Conservation (phyloP, 2,113 vertebrate genomes). For the Leucoraja erinaceus region DNA sequence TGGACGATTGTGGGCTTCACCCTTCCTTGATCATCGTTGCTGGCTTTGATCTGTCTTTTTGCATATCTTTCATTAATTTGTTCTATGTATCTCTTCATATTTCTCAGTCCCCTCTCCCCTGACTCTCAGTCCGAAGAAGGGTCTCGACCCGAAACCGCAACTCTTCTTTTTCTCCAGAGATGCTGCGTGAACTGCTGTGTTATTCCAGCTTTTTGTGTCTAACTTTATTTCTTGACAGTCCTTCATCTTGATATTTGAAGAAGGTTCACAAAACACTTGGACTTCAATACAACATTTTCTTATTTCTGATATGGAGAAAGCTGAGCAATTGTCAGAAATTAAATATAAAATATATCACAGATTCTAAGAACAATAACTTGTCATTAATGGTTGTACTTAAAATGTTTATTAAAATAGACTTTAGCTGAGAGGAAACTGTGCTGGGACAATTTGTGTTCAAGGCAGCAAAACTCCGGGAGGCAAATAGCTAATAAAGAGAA, state of each 20-base stretch:
- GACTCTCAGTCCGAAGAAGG: too few relatives aligned
- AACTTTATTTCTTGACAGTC: background rate
- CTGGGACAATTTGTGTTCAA: background rate
- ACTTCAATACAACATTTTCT: background rate
- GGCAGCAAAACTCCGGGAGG: background rate
- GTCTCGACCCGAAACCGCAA: too few relatives aligned
- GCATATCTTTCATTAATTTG: too few relatives aligned
- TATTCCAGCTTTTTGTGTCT: too few relatives aligned
- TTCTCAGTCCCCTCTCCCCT: too few relatives aligned
- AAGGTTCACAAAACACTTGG: background rate
- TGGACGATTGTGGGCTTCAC: too few relatives aligned
- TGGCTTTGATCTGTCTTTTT: too few relatives aligned
- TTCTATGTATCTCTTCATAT: too few relatives aligned
- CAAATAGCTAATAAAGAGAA: background rate
- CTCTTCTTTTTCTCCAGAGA: too few relatives aligned
- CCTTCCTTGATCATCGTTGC: too few relatives aligned
- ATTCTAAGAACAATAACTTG: background rate
- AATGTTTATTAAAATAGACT: background rate
- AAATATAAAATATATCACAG: background rate
- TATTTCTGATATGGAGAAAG: background rate
- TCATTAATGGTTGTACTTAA: background rate
- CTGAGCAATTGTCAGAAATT: background rate
- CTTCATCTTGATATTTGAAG: background rate
- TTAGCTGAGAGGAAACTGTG: background rate
- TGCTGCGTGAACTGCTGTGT: too few relatives aligned